These are phyloP conservation scores for Nibea coibor DNA, from an alignment of 2,113 vertebrate genomes.

Conservation along the genomic window DNA sequence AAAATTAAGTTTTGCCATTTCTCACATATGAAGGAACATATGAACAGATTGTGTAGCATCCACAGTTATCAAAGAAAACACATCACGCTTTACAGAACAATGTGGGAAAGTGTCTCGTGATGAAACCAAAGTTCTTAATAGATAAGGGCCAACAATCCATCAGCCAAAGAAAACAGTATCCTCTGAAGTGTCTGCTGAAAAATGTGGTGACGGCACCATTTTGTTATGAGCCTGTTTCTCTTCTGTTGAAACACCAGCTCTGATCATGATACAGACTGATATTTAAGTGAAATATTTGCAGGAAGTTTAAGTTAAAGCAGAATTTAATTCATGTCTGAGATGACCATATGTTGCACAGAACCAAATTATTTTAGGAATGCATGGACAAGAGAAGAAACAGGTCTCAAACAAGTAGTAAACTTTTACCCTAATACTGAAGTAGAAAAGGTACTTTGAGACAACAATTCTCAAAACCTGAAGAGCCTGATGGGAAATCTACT, in stretches of 20 bases:
- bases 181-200: constrained; percentile 25
- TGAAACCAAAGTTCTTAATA: constrained; percentile 18
- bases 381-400: neutral
- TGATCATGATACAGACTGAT: neutral
- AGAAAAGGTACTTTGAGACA: neutral
- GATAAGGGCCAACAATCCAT: constrained; percentile 26
- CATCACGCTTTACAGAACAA: neutral
- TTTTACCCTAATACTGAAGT: neutral
- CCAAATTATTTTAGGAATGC: neutral
- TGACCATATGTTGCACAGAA: constrained; percentile 2
- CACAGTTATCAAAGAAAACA: neutral
- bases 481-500: neutral
- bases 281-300: too few relatives aligned
- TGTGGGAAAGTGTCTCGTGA: constrained; percentile 17
- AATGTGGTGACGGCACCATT: constrained; percentile 44
- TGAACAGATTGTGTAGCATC: neutral
- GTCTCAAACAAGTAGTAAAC: neutral
- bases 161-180: constrained; percentile 53
- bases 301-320: neutral
- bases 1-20: neutral
- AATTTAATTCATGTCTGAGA: neutral
- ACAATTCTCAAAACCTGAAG: neutral
- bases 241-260: constrained; percentile 17
- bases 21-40: too few relatives aligned
- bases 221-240: constrained; percentile 21